Percentiles rank a stretch among this genome's conserved stretches.
Conservation (phyloP, 2,113 vertebrate genomes). For the Aythya baeri region DNA sequence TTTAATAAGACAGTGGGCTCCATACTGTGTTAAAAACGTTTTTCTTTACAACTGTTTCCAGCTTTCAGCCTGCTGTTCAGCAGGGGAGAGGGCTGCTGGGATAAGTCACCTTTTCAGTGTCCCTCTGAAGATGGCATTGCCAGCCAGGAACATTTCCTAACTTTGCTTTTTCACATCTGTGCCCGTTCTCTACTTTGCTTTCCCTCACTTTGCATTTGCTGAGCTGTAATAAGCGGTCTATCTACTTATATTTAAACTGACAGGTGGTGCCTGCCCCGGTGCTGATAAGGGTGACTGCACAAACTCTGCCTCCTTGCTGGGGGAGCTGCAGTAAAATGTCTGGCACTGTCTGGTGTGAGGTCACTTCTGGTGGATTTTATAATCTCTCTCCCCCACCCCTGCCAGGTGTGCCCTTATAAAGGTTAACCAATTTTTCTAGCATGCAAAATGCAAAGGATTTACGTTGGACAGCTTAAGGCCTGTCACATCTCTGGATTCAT, state of each 20-base stretch:
- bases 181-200: background rate
- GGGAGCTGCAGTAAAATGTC: background rate
- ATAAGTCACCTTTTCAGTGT: background rate
- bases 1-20: background rate
- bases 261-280: slow-evolving; percentile 26
- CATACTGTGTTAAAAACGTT: background rate
- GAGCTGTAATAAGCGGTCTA: background rate
- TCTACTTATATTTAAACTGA: slow-evolving; percentile 29
- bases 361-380: background rate
- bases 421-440: background rate
- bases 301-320: background rate
- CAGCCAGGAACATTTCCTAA: background rate
- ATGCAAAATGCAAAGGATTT: background rate
- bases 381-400: background rate
- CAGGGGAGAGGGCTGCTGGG: background rate
- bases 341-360: background rate
- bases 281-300: slow-evolving; percentile 8
- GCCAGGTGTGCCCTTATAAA: background rate
- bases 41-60: background rate
- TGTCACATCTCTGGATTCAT: background rate
- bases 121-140: background rate
- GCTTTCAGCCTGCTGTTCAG: background rate
- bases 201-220: slow-evolving; percentile 1
- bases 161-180: background rate
- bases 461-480: background rate